These are phyloP conservation scores for Maccullochella peelii DNA, from an alignment of 2,113 vertebrate species.

Conservation along the genomic window DNA sequence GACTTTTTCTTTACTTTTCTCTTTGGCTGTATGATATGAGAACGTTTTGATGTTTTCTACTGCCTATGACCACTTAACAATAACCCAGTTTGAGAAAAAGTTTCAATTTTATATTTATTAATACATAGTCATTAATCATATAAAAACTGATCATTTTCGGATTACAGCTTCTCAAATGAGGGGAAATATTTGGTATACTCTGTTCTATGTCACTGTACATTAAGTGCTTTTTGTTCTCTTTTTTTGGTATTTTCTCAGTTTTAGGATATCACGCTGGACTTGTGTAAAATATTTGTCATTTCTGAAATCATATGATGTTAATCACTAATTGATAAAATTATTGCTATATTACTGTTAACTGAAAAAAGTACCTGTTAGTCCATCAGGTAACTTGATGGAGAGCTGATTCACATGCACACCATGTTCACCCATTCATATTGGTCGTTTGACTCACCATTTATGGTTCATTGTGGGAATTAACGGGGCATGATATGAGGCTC, in stretches of 20 bases:
- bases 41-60: neutral
- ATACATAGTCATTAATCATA: neutral
- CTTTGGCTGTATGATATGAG: too few species aligned
- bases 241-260: neutral
- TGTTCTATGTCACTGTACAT: neutral
- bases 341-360: neutral
- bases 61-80: neutral
- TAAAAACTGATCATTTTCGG: neutral
- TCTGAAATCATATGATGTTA: neutral
- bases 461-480: conserved; percentile 45
- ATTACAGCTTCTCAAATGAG: neutral
- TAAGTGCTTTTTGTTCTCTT: neutral
- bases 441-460: conserved; percentile 35
- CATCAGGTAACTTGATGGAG: neutral
- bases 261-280: neutral
- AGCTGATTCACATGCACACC: conserved; percentile 17
- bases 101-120: neutral
- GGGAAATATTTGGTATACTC: neutral
- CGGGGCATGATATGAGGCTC: conserved; percentile 14
- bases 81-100: neutral
- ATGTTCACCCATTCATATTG: neutral
- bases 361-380: neutral
- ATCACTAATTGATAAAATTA: neutral
- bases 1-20: too few species aligned
- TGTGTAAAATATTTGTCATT: neutral